These are phyloP conservation scores for Oppia nitens DNA, from an alignment of 1,140 invertebrate genomes.

Conservation along the genomic window DNA sequence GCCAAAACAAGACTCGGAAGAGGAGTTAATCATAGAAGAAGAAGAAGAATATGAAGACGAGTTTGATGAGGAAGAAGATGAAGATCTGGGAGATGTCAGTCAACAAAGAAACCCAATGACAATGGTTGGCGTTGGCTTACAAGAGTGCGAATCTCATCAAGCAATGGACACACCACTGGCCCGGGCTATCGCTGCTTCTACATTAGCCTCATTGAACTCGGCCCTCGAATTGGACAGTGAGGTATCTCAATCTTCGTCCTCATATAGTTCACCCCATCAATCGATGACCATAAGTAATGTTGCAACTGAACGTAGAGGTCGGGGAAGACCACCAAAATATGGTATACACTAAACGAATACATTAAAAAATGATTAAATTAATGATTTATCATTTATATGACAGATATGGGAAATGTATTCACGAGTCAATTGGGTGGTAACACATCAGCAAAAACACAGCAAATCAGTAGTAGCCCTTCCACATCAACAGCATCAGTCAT, in stretches of 20 bases:
- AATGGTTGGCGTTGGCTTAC: neutral
- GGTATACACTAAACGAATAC: neutral
- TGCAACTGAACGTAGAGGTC: constrained; percentile 11
- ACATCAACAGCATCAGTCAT: neutral
- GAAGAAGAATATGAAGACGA: neutral
- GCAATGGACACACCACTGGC: neutral
- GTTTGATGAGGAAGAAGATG: neutral
- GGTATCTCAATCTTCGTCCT: neutral
- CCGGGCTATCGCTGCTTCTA: constrained; percentile 15
- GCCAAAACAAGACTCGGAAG: neutral
- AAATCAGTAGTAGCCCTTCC: neutral
- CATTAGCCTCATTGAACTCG: constrained; percentile 6
- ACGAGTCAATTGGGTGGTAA: too few relatives aligned
- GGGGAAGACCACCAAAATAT: constrained; percentile 16
- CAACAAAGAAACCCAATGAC: neutral
- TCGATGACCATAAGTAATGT: neutral
- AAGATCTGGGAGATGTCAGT: too few relatives aligned
- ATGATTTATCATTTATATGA: too few relatives aligned
- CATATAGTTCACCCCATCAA: constrained; percentile 1
- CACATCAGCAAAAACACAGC: too few relatives aligned
- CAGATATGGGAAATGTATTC: too few relatives aligned
- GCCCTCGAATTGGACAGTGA: neutral
- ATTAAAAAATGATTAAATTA: too few relatives aligned
- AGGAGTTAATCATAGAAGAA: neutral
- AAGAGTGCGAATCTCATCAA: neutral